Base-by-base conservation (phyloP, 2,113 vertebrate species). In the Epinephelus moara region DNA sequence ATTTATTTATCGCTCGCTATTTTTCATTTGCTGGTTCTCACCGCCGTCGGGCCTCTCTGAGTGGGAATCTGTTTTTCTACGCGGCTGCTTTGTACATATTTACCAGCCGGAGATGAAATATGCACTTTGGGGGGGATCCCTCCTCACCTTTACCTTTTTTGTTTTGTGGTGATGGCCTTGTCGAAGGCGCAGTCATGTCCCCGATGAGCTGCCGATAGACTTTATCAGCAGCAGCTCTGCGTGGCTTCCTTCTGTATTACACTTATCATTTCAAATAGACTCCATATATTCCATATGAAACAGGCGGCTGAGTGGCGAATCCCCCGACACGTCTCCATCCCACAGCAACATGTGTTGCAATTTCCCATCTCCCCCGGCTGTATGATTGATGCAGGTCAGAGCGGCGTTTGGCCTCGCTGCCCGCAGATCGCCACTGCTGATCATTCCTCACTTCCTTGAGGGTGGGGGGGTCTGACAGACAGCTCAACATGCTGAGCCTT, bases 311-410 rank as follows among this genome's bases (percentile, higher is more conserved):
- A 89, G 75, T 30, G 70, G 12, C 63, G 45, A n/a, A 60, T 78
- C 80, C 78, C 71, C 69, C 40, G 78, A 66, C 61, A 7, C 67
- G 0, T n/a, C 85, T 61, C 19, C 64, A 86, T 86, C 84, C 85
- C 70, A 0, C 57, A 30, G 61, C 81, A 77, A 70, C 88, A 61
- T 33, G 80, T n/a, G 62, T 55, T 25, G 67, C 88, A 85, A 91
- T 94, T 85, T 91, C 69, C 78, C 84, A 77, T 90, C 90, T 88
- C 62, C 82, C 84, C 64, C 56, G 49, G 60, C 52, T 4, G 50
- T 13, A 21, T 92, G 94, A 94, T 92, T 92, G 93, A 93, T 89
- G 87, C 74, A 52, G 90, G 90, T 86, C 83, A 77, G 71, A 0
- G 70, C 15, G 17, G 49, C 66, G 61, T 84, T 87, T 81, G 75